Evolutionary conservation across 1,140 invertebrate species (phyloP), one percentile per base, ranked within the genome.

Genomic region (Bombus polaris): DNA sequence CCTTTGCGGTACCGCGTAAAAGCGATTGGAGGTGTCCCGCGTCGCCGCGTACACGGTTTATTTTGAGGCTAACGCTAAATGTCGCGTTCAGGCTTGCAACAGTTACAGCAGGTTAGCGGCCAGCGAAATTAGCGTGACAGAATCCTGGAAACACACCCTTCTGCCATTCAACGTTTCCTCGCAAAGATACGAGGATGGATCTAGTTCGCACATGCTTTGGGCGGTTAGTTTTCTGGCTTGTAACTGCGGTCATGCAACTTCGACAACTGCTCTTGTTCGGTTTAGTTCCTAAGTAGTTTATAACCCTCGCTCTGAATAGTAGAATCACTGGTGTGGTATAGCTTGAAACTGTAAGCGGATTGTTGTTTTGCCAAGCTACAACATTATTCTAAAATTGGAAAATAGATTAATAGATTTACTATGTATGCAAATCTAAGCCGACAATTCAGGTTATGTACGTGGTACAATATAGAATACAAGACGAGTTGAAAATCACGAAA

Each of bases 141-240:
- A 37, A 47, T 79, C 28, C 75, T 77, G 28, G 37, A 39, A 76
- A 12, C 74, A 32, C 37, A n/a, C 9, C 18, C 75, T 39, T 65
- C 15, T 22, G 10, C 15, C 37, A 25, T 22, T 35, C 12, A 15
- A 37, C 42, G 32, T 35, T 62, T 10, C 2, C 25, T 22, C 53
- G 35, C 75, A 62, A 59, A 18, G 39, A 73, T 18, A 47, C 39
- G 8, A 22, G 18, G 42, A 47, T 32, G n/a, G 32, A 44, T 25
- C 22, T 25, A 35, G 73, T 25, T 75, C 25, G 32, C 42, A 25
- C n/a, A 28, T 53, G 32, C 18, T 44, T 62, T 10, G n/a, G 5
- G 18, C 15, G 72, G 42, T 35, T 74, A 47, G 32, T 74, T 44
- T 73, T 44, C 37, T 44, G 71, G 71, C 71, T 73, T 73, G 71